These are phyloP conservation scores for Cheiracanthium punctorium DNA, from an alignment of 2,888 invertebrate species.

Conservation along the genomic window DNA sequence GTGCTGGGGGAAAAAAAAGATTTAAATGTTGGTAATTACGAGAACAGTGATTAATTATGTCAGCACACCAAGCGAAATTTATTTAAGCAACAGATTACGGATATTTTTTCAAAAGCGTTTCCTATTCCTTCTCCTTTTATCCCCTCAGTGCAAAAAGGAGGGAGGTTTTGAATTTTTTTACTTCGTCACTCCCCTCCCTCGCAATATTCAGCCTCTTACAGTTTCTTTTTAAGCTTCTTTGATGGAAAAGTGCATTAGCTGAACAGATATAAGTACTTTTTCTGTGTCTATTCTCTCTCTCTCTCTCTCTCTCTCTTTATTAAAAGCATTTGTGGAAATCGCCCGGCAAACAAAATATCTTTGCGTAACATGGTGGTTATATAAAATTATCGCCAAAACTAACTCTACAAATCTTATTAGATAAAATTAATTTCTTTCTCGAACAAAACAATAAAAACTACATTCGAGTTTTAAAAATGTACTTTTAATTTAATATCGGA, in stretches of 20 bases:
- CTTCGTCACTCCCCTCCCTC: constrained; percentile 35
- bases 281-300: too few species aligned
- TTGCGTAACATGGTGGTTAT: too few species aligned
- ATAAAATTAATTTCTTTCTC: too few species aligned
- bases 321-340: too few species aligned
- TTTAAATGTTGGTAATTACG: constrained; percentile 70
- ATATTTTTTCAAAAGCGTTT: constrained; percentile 35
- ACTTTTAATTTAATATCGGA: too few species aligned
- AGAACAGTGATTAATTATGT: constrained; percentile 71
- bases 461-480: too few species aligned
- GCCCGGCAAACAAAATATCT: too few species aligned
- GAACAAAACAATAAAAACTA: too few species aligned
- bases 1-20: constrained; percentile 50
- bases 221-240: constrained; percentile 48
- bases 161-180: constrained; percentile 17
- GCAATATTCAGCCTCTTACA: constrained; percentile 36
- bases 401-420: too few species aligned
- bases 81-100: constrained; percentile 69
- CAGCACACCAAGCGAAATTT: constrained; percentile 70
- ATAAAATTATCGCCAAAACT: too few species aligned
- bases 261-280: constrained; percentile 2
- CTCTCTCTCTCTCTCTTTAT: too few species aligned
- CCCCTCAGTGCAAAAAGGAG: constrained; percentile 32
- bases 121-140: constrained; percentile 45
- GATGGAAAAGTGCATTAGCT: constrained; percentile 29